Percentiles rank a stretch among this genome's conserved stretches.
Conservation (phyloP, 2,113 vertebrate species). For the Climacteris rufus region DNA sequence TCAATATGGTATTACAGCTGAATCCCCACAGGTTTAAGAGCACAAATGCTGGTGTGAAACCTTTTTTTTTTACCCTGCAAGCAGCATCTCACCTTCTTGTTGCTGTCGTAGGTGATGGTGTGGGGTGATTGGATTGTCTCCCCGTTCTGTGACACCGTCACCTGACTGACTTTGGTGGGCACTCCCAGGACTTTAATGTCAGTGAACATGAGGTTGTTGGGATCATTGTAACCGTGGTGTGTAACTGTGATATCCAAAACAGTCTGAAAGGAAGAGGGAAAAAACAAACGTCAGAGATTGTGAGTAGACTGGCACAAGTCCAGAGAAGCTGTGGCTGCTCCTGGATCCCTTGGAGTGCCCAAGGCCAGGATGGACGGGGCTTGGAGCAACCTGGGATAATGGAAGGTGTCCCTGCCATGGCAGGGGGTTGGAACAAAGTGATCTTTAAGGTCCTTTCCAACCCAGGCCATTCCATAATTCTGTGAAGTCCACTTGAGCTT, state of each 20-base stretch:
- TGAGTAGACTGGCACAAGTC: accelerated
- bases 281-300: accelerated
- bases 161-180: accelerated
- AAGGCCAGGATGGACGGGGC: accelerated
- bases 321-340: neutral
- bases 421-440: neutral
- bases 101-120: accelerated
- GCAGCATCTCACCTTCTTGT: neutral
- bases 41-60: neutral
- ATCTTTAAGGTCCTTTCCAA: neutral
- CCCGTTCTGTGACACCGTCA: neutral
- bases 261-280: neutral
- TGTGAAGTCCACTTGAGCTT: accelerated
- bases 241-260: neutral
- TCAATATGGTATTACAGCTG: neutral
- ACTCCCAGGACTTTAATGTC: slow-evolving; percentile 61
- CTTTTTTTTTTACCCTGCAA: neutral
- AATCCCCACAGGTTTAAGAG: neutral
- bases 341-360: neutral
- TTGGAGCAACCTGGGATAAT: neutral
- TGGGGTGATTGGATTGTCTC: accelerated
- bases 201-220: slow-evolving; percentile 31
- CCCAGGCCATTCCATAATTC: neutral
- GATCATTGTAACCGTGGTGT: neutral
- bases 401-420: neutral